These are phyloP conservation scores for Sphenodon punctatus DNA, from an alignment of 2,797 vertebrate species.

Conservation along the genomic window DNA sequence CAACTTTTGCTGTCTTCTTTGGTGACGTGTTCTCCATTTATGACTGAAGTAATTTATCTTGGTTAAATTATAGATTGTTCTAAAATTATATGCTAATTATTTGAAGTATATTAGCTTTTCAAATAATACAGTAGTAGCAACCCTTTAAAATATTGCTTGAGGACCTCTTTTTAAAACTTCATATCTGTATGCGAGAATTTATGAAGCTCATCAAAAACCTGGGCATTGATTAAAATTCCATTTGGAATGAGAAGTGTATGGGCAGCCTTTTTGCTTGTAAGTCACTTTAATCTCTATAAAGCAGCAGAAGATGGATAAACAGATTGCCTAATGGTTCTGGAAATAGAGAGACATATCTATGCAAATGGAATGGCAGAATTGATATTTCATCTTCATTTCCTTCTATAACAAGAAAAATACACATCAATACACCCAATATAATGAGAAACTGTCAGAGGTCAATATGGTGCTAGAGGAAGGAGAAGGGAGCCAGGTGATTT, in stretches of 20 bases:
- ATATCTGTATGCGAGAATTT: background rate
- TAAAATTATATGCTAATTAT: background rate
- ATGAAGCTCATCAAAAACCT: background rate
- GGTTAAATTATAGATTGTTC: background rate
- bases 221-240: conserved; percentile 4
- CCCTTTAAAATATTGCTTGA: background rate
- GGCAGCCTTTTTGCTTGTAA: background rate
- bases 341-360: background rate
- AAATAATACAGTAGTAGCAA: background rate
- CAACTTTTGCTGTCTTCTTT: background rate
- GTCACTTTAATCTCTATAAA: background rate
- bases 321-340: background rate
- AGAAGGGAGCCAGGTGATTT: background rate
- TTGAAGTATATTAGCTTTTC: background rate
- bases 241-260: background rate
- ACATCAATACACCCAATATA: background rate
- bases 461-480: background rate
- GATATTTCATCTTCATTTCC: background rate
- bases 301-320: background rate
- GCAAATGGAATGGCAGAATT: background rate
- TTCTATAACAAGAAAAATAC: background rate
- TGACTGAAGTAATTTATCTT: background rate
- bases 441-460: background rate
- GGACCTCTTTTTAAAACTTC: background rate
- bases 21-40: background rate